Conservation (phyloP, 2,888 invertebrate species). For the Philaethria dido region DNA sequence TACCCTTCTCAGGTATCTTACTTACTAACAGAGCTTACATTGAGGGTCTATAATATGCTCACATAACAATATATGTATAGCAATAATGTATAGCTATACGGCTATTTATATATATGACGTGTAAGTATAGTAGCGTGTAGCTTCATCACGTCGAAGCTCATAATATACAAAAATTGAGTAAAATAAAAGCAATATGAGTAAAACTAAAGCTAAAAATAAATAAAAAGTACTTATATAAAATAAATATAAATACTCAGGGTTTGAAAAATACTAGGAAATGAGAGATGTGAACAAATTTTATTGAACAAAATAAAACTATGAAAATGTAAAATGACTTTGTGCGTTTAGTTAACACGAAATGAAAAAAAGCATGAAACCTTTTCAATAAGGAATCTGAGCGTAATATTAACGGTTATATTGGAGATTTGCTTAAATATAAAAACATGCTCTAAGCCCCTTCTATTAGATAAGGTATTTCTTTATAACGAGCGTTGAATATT, state of each 20-base stretch:
- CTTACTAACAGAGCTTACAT: too few relatives aligned
- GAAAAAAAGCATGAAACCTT: background rate
- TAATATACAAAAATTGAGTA: too few relatives aligned
- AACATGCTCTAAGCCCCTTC: background rate
- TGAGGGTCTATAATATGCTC: too few relatives aligned
- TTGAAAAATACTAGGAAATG: background rate
- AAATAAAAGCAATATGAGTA: conserved; percentile 36
- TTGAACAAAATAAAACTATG: background rate
- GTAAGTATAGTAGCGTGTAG: too few relatives aligned
- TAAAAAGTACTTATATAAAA: background rate
- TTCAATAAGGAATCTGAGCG: background rate
- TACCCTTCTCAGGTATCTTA: too few relatives aligned
- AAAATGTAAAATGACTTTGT: background rate
- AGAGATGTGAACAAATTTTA: background rate
- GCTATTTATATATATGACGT: too few relatives aligned
- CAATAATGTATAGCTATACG: too few relatives aligned
- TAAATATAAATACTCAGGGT: background rate
- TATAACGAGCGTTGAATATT: background rate
- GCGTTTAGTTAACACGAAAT: background rate
- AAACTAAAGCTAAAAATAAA: conserved; percentile 37
- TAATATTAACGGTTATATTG: background rate
- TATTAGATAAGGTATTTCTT: background rate
- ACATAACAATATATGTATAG: too few relatives aligned
- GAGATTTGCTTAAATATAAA: background rate
- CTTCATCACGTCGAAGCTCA: too few relatives aligned